Conservation (phyloP, 2,113 vertebrate genomes). For the Passer montanus region DNA sequence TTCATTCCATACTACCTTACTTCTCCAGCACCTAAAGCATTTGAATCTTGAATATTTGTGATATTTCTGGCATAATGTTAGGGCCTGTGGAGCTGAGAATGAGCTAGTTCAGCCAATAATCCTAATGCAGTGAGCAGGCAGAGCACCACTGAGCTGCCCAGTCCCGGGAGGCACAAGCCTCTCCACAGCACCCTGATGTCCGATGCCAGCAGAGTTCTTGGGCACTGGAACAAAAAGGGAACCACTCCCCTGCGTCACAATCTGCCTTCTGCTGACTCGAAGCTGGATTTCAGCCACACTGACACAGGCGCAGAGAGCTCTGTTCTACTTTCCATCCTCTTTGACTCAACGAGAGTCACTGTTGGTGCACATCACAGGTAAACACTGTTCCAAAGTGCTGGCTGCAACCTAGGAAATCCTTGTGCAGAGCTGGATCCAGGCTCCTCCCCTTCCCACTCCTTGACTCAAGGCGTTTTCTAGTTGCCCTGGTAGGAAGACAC, state of each 20-base stretch:
- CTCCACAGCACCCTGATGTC: rapidly evolving
- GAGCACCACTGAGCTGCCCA: background rate
- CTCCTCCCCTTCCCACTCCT: background rate
- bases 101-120: background rate
- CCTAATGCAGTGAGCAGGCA: background rate
- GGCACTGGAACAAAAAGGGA: background rate
- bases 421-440: background rate
- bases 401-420: background rate
- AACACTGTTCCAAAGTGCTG: background rate
- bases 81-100: background rate
- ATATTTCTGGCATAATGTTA: background rate
- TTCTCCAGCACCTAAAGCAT: background rate
- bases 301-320: background rate
- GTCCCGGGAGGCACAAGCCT: rapidly evolving
- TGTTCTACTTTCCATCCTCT: background rate
- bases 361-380: rapidly evolving
- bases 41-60: background rate
- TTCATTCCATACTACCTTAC: background rate
- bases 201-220: background rate
- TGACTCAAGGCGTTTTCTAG: background rate
- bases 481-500: constrained; percentile 4
- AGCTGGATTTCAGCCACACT: background rate
- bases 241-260: background rate
- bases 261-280: background rate
- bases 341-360: background rate